Evolutionary conservation across 2,113 vertebrate genomes (phyloP).

Genomic region (Chaetura pelagica): DNA sequence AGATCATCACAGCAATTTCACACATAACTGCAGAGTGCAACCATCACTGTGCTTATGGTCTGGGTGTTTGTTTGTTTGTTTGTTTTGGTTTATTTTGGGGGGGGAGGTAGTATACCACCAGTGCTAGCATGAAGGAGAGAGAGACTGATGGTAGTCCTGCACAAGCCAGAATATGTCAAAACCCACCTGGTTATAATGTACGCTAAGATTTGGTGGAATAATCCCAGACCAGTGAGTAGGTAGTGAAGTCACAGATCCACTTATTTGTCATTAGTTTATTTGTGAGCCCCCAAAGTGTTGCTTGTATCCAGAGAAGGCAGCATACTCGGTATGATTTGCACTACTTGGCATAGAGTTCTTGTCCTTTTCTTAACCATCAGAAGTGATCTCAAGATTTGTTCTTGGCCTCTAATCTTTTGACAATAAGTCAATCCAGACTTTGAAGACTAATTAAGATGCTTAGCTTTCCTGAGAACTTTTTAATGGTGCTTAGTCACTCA

Average conservation of each 20-base stretch:
- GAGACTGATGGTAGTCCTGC: background rate
- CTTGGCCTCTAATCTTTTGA: background rate
- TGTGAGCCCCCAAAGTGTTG: background rate
- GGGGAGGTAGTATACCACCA: background rate
- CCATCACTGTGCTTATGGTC: background rate
- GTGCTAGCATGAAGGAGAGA: background rate
- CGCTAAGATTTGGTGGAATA: background rate
- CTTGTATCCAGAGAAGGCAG: background rate
- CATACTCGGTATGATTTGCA: background rate
- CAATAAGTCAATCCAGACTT: slow-evolving; percentile 29
- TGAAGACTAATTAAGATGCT: slow-evolving; percentile 13
- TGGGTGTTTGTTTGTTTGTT: too few species aligned
- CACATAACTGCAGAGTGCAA: background rate
- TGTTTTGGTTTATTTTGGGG: too few species aligned
- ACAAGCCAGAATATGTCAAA: background rate
- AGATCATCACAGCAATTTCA: background rate
- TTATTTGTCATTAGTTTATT: background rate
- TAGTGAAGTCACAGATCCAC: background rate
- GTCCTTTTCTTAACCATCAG: background rate
- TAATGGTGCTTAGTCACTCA: slow-evolving; percentile 60
- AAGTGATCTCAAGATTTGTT: background rate
- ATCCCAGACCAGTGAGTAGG: background rate
- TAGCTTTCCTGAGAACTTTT: slow-evolving; percentile 20
- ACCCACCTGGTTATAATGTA: background rate
- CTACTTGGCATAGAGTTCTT: background rate